Evolutionary conservation across 1,140 invertebrate species (phyloP).

Genomic region (Holcopasites calliopsidis): DNA sequence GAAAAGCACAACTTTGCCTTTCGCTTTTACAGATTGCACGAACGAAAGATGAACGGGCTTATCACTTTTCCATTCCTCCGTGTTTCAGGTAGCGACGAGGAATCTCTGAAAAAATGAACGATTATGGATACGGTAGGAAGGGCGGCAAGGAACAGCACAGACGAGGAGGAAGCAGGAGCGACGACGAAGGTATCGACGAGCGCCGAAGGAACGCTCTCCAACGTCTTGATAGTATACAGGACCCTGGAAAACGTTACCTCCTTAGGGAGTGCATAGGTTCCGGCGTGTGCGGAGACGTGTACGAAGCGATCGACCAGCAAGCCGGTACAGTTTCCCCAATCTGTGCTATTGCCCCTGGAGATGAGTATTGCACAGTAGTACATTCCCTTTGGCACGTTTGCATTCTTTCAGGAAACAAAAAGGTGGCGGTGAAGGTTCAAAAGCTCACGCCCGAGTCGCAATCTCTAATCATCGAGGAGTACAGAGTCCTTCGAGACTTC

Average conservation of each 20-base stretch:
- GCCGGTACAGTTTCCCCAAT: slow-evolving; percentile 74
- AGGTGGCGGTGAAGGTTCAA: slow-evolving; percentile 91
- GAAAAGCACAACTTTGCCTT: background rate
- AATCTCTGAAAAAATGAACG: slow-evolving; percentile 58
- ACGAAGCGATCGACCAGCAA: slow-evolving; percentile 87
- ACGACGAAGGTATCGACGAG: slow-evolving; percentile 27
- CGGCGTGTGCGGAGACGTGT: slow-evolving; percentile 88
- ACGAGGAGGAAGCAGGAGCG: background rate
- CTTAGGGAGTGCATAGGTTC: slow-evolving; percentile 85
- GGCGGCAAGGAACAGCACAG: slow-evolving; percentile 1
- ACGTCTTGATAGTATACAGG: slow-evolving; percentile 81
- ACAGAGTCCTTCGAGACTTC: slow-evolving; percentile 89
- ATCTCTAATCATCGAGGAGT: slow-evolving; percentile 90
- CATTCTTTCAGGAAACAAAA: slow-evolving; percentile 79
- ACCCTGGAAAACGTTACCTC: slow-evolving; percentile 84
- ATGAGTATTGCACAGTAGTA: too few relatives aligned
- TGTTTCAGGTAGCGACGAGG: background rate
- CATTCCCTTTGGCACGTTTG: background rate
- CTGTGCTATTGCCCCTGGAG: too few relatives aligned
- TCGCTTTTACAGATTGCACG: background rate
- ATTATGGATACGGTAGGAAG: slow-evolving; percentile 54
- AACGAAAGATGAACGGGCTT: background rate
- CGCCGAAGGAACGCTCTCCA: slow-evolving; percentile 57
- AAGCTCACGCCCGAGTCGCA: slow-evolving; percentile 85
- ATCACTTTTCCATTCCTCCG: background rate